Percentiles rank a stretch among this genome's conserved stretches.
Evolutionary conservation across 1,140 invertebrate species (phyloP).

Genomic region (Leptinotarsa defecta): DNA sequence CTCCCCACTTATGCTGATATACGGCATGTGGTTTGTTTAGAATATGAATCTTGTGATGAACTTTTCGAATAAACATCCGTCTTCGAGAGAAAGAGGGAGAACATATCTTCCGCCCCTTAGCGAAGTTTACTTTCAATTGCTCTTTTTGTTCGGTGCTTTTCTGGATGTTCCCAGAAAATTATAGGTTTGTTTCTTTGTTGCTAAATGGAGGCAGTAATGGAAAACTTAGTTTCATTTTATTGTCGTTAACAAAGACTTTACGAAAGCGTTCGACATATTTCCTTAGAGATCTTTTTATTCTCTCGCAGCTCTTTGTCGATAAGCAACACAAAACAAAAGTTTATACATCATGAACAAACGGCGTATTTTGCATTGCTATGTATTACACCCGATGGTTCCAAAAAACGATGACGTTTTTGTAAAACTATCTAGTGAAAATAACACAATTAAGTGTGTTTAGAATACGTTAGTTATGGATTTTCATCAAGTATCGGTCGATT

Average conservation of each 20-base stretch:
- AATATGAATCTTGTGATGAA: slow-evolving; percentile 23
- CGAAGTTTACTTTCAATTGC: slow-evolving; percentile 14
- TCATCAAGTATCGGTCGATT: too few species aligned
- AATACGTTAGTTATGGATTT: too few species aligned
- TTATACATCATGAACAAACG: too few species aligned
- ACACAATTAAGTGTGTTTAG: too few species aligned
- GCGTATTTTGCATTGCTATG: too few species aligned
- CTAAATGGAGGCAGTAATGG: not conserved
- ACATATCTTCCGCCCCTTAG: not conserved
- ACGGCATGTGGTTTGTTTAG: slow-evolving; percentile 35
- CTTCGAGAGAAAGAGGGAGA: not conserved
- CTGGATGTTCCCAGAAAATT: not conserved
- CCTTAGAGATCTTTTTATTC: not conserved
- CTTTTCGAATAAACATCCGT: slow-evolving; percentile 25
- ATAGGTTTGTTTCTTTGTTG: slow-evolving; percentile 1
- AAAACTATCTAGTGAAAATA: too few species aligned
- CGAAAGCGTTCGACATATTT: not conserved
- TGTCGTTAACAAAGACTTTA: not conserved
- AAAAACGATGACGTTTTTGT: too few species aligned
- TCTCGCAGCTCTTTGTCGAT: too few species aligned
- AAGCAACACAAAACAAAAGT: too few species aligned
- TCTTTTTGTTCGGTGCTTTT: not conserved
- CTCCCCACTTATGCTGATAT: slow-evolving; percentile 32
- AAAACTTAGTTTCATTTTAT: not conserved
- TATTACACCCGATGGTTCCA: too few species aligned